phyloP scores from a whole-genome alignment of 2,888 invertebrate species.

The Oscheius myriophilus region DNA sequence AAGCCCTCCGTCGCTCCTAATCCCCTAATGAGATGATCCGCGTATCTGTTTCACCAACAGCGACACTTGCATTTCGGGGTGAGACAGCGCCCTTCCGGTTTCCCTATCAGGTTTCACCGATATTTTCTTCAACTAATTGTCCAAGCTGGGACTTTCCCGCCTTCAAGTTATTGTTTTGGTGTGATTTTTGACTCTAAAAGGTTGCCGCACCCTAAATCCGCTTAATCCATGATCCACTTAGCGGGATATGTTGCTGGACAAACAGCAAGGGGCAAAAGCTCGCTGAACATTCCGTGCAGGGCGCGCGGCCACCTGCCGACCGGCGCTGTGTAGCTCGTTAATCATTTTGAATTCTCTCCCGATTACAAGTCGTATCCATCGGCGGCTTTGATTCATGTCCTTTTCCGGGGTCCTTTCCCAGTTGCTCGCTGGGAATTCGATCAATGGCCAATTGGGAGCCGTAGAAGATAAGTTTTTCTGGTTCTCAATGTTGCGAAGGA shows the following conservation, averaged over 20 bases:
- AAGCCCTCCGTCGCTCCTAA: conserved; percentile 28
- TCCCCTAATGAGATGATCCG: conserved; percentile 29
- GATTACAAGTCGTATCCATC: conserved; percentile 27
- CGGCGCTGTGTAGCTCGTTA: conserved; percentile 32
- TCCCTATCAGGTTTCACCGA: not conserved
- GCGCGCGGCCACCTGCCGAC: conserved; percentile 28
- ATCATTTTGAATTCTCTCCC: conserved; percentile 33
- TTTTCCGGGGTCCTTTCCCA: conserved; percentile 18
- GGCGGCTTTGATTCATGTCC: conserved; percentile 26
- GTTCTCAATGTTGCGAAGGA: conserved; percentile 25
- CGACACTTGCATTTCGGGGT: conserved; percentile 1
- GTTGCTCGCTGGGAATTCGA: conserved; percentile 18
- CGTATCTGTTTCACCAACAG: conserved; percentile 27
- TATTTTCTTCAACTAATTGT: not conserved
- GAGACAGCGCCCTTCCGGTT: not conserved
- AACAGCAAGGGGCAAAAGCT: conserved; percentile 7
- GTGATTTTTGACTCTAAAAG: not conserved
- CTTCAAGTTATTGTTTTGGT: too few species aligned
- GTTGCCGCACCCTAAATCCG: conserved; percentile 5
- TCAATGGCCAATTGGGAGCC: conserved; percentile 1
- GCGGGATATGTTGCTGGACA: too few species aligned
- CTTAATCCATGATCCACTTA: conserved; percentile 11
- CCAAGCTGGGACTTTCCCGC: not conserved
- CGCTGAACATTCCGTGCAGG: conserved; percentile 17
- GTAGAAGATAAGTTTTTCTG: conserved; percentile 27